Conservation (phyloP, 2,797 vertebrate species). For the Atherinosoma microstoma region DNA sequence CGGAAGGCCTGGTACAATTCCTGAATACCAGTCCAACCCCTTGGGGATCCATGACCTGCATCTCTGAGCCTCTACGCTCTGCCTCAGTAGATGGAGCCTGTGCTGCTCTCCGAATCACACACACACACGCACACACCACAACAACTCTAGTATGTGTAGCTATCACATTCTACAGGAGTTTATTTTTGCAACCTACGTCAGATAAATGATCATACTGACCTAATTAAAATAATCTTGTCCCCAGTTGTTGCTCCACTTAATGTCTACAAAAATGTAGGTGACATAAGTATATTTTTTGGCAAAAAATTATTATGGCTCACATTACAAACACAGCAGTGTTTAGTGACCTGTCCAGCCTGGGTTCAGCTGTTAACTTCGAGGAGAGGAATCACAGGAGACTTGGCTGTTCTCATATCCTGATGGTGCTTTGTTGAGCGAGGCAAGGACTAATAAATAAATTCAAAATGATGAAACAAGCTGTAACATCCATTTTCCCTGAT, state of each 20-base stretch:
- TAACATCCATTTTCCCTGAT: constrained; percentile 36
- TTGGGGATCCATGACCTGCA: constrained; percentile 77
- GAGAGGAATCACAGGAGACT: constrained; percentile 26
- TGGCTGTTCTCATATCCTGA: constrained; percentile 41
- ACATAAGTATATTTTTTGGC: constrained; percentile 5
- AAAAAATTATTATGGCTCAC: constrained; percentile 1
- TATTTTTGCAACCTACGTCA: constrained; percentile 30
- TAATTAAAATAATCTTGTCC: constrained; percentile 25
- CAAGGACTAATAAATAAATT: constrained; percentile 43
- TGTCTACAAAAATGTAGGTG: constrained; percentile 7
- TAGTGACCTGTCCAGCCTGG: neutral
- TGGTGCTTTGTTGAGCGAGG: constrained; percentile 30
- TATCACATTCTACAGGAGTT: constrained; percentile 29
- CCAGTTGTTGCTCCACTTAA: constrained; percentile 15
- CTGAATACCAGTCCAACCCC: constrained; percentile 75
- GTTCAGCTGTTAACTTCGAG: constrained; percentile 36
- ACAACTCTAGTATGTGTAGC: constrained; percentile 9
- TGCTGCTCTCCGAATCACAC: constrained; percentile 52
- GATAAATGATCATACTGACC: constrained; percentile 54
- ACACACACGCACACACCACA: neutral
- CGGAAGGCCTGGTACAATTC: constrained; percentile 66
- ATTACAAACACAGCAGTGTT: constrained; percentile 16
- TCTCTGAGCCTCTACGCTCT: constrained; percentile 64
- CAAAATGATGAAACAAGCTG: constrained; percentile 65
- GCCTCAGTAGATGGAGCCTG: constrained; percentile 40